Base-by-base conservation (phyloP, 1,140 invertebrate species). In the Coptotermes formosanus region DNA sequence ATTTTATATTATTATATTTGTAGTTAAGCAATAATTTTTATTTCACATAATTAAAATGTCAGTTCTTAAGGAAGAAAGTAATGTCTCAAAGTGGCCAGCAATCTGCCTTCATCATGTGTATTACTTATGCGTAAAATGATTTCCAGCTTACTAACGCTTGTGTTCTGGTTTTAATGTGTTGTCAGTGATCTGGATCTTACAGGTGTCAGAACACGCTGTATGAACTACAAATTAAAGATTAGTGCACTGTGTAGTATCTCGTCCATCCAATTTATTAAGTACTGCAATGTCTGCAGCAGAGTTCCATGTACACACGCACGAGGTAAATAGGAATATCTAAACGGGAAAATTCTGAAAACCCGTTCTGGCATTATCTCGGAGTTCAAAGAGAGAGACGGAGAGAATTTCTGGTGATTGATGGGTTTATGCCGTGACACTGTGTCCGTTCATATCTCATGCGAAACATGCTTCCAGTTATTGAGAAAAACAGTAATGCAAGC, bases 381-480 rank as follows among this genome's bases (percentile, higher is more conserved):
- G n/a, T 6, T 0, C 21, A 55, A 55, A 4, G 64, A 30, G n/a
- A 25, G 25, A 7, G 64, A 75, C 25, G 64, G 64, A 75, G 64
- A 30, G n/a, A 25, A 30, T 75, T 75, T 75, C 64, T 75, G 25
- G n/a, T 75, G n/a, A 75, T 75, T 75, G 64, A 75, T 75, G 64
- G 6, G 25, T 30, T 75, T 75, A 75, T 75, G 8, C n/a, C 64
- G 64, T 75, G 64, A 75, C 64, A 30, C 14, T 19, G 19, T 19
- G 19, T 55, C 19, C 52, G 52, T 55, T 75, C 64, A 75, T 30
- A 30, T 75, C n/a, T 30, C 64, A 30, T 75, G 64, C 64, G 64
- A 75, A n/a, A 30, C 64, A 16, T 75, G 64, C 25, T 75, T 16
- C 64, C 64, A 75, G 14, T 75, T 75, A 75, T 75, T 75, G 64